These are phyloP conservation scores for Neoscelio sp. DNA, from an alignment of 2,888 invertebrate species.

Conservation along the genomic window DNA sequence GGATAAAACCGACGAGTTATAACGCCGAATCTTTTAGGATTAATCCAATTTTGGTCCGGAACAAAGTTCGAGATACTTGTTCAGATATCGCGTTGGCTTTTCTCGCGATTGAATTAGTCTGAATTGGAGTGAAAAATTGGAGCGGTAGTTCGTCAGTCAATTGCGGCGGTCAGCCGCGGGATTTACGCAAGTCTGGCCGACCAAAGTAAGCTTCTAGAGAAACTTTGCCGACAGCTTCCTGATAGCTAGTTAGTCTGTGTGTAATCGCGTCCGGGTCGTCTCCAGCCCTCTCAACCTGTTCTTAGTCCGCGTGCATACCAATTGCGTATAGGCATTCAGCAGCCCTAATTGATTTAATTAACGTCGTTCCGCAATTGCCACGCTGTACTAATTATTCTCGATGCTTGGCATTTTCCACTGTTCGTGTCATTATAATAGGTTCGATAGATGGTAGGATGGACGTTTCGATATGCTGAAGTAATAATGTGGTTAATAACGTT, in stretches of 20 bases:
- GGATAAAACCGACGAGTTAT: too few species aligned
- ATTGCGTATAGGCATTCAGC: conserved; percentile 71
- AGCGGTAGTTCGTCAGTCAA: conserved; percentile 39
- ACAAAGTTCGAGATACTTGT: too few species aligned
- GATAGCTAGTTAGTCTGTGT: conserved; percentile 78
- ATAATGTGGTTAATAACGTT: not conserved
- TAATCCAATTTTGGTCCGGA: too few species aligned
- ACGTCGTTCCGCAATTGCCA: conserved; percentile 75
- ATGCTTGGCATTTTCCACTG: conserved; percentile 68
- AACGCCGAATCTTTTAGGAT: too few species aligned
- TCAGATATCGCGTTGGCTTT: conserved; percentile 14
- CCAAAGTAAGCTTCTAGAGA: conserved; percentile 74
- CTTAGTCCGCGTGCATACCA: conserved; percentile 73
- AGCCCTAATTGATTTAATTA: conserved; percentile 78
- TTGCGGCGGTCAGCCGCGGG: conserved; percentile 51
- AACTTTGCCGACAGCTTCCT: conserved; percentile 79
- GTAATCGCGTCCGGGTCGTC: conserved; percentile 75
- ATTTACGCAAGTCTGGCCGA: conserved; percentile 63
- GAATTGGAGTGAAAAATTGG: conserved; percentile 43
- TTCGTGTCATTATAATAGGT: conserved; percentile 58
- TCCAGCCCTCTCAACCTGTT: conserved; percentile 70
- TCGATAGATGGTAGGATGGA: conserved; percentile 8
- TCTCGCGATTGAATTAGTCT: conserved; percentile 19
- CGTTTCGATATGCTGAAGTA: conserved; percentile 21
- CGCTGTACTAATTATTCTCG: conserved; percentile 73